These are phyloP conservation scores for Gadus macrocephalus DNA, from an alignment of 2,113 vertebrate species.

Conservation along the genomic window DNA sequence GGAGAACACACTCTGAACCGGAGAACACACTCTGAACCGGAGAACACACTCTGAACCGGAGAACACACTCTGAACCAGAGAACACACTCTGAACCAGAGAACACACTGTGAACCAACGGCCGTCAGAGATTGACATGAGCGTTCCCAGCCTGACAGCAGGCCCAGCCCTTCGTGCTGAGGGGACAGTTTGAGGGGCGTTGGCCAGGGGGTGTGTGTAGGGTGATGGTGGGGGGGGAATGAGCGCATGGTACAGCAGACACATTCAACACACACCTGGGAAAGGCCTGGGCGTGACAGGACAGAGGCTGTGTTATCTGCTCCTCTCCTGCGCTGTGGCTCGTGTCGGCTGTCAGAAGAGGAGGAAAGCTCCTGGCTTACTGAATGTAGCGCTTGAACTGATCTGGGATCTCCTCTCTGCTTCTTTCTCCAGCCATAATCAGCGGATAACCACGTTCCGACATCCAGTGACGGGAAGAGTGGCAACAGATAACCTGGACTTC, in stretches of 20 bases:
- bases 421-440: slow-evolving; percentile 84
- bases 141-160: slow-evolving; percentile 20
- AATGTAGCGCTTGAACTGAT: no score
- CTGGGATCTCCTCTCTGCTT: no score
- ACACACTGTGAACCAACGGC: slow-evolving; percentile 24
- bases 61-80: no score
- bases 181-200: slow-evolving; percentile 30
- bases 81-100: slow-evolving; percentile 3
- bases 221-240: neutral
- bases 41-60: no score
- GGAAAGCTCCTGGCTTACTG: no score
- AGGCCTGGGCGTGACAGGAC: slow-evolving; percentile 27
- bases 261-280: slow-evolving; percentile 51
- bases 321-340: slow-evolving; percentile 1
- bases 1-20: no score
- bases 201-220: slow-evolving; percentile 12
- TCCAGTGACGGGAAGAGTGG: slow-evolving; percentile 86
- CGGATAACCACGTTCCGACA: slow-evolving; percentile 84
- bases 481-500: slow-evolving; percentile 85
- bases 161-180: slow-evolving; percentile 53
- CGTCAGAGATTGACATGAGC: slow-evolving; percentile 20
- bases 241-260: slow-evolving; percentile 47
- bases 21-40: no score
- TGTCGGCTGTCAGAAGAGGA: slow-evolving; percentile 16
- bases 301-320: slow-evolving; percentile 25